A percentile compares a stretch with the other conserved stretches of the same genome.
phyloP scores from a whole-genome alignment of 92 coral and sea anemone genomes.

The Phymanthus crucifer region DNA sequence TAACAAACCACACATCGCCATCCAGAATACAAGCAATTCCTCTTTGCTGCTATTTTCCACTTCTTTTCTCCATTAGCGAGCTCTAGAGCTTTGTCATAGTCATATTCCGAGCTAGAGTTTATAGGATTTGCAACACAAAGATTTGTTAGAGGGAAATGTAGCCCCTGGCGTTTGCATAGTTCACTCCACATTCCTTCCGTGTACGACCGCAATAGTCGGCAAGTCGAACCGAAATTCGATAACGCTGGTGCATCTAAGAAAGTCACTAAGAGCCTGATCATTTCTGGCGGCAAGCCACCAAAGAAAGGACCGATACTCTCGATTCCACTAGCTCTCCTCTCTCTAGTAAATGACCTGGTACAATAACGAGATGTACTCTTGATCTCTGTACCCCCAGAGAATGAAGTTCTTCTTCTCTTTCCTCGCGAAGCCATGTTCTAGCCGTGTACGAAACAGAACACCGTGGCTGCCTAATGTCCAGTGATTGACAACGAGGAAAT shows the following conservation, averaged over 20 bases:
- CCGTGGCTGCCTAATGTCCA: conserved; percentile 1
- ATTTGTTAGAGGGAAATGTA: conserved; percentile 71
- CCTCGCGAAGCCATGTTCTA: conserved; percentile 25
- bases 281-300: conserved; percentile 90
- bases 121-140: conserved; percentile 86
- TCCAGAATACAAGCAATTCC: conserved; percentile 90
- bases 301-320: conserved; percentile 83
- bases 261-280: conserved; percentile 76
- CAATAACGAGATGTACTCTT: conserved; percentile 52
- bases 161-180: conserved; percentile 70
- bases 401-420: conserved; percentile 28
- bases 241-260: conserved; percentile 92
- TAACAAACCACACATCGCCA: conserved; percentile 98
- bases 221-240: conserved; percentile 83
- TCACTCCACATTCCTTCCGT: conserved; percentile 80
- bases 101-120: conserved; percentile 59
- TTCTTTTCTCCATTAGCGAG: conserved; percentile 70
- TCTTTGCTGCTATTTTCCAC: conserved; percentile 78
- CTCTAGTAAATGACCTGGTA: conserved; percentile 71
- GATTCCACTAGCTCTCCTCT: conserved; percentile 69
- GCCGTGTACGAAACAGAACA: neutral
- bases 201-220: conserved; percentile 72
- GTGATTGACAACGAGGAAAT: conserved; percentile 39
- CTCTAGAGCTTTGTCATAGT: conserved; percentile 87
- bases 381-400: conserved; percentile 6